Percentiles rank a stretch among this genome's conserved stretches.
Conservation (phyloP, 2,888 invertebrate species). For the Netelia fuscicornis region DNA sequence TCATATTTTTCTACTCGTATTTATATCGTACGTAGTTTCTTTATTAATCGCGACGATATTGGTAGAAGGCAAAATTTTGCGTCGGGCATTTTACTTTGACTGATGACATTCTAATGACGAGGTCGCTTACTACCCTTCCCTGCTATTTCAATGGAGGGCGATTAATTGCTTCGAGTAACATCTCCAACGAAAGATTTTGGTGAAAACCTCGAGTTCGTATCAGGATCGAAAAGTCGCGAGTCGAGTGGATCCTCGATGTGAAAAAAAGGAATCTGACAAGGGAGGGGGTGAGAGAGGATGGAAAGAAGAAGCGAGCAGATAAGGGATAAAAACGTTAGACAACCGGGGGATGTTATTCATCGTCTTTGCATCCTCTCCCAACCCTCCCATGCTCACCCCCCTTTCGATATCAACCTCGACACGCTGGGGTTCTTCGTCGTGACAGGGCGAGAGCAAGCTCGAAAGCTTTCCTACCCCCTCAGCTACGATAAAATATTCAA, state of each 20-base stretch:
- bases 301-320: slow-evolving; percentile 35
- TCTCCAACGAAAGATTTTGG: slow-evolving; percentile 14
- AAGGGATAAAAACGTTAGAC: slow-evolving; percentile 59
- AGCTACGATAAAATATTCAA: slow-evolving; percentile 62
- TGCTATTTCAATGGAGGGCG: slow-evolving; percentile 16
- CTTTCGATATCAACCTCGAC: neutral
- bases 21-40: neutral
- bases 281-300: neutral
- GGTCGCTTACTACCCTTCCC: slow-evolving; percentile 22
- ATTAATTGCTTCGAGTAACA: slow-evolving; percentile 56
- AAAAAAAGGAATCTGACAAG: neutral
- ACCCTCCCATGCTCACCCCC: slow-evolving; percentile 14
- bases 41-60: slow-evolving; percentile 2
- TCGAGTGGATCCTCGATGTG: slow-evolving; percentile 16
- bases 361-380: slow-evolving; percentile 23
- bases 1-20: neutral
- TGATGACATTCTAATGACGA: slow-evolving; percentile 48
- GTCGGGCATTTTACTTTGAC: slow-evolving; percentile 18
- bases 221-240: slow-evolving; percentile 26
- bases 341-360: slow-evolving; percentile 57
- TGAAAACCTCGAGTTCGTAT: slow-evolving; percentile 2
- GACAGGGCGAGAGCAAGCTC: slow-evolving; percentile 38
- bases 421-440: slow-evolving; percentile 13
- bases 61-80: neutral
- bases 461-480: slow-evolving; percentile 28